These are phyloP conservation scores for Cichladusa arquata DNA, from an alignment of 2,113 vertebrate species.

Conservation along the genomic window DNA sequence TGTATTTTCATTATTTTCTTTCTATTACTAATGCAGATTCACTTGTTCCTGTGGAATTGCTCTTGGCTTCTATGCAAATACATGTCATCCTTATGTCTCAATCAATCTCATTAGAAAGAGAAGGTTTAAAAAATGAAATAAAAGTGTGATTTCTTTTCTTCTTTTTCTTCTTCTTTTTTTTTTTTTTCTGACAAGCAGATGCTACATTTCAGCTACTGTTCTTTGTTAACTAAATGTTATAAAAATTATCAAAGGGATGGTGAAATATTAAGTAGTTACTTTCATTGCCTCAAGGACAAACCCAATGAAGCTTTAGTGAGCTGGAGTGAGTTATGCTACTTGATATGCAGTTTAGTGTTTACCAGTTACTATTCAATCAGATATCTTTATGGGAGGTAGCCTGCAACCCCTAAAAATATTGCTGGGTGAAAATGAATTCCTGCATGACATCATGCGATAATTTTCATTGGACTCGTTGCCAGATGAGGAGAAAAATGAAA, in stretches of 20 bases:
- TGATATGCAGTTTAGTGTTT: constrained; percentile 44
- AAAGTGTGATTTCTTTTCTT: background rate
- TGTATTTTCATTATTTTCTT: background rate
- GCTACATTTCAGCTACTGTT: background rate
- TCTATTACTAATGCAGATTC: background rate
- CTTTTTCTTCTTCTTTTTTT: background rate
- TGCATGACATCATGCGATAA: background rate
- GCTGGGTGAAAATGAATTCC: constrained; percentile 20
- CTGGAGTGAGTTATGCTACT: constrained; percentile 22
- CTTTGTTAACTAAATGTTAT: background rate
- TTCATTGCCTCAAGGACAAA: constrained; percentile 44
- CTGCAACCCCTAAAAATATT: constrained; percentile 29
- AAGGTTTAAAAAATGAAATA: background rate
- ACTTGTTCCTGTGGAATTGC: background rate
- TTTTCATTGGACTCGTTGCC: constrained; percentile 37
- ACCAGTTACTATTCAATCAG: constrained; percentile 18
- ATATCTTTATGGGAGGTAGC: constrained; percentile 16
- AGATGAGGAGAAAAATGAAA: constrained; percentile 26
- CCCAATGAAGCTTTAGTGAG: background rate
- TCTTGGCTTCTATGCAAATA: background rate
- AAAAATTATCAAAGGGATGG: constrained; percentile 47
- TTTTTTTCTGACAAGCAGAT: background rate
- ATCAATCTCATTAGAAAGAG: background rate
- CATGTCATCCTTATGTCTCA: background rate
- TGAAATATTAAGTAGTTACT: constrained; percentile 62